phyloP scores from a whole-genome alignment of 2,888 invertebrate species.

The Melanargia galathea region DNA sequence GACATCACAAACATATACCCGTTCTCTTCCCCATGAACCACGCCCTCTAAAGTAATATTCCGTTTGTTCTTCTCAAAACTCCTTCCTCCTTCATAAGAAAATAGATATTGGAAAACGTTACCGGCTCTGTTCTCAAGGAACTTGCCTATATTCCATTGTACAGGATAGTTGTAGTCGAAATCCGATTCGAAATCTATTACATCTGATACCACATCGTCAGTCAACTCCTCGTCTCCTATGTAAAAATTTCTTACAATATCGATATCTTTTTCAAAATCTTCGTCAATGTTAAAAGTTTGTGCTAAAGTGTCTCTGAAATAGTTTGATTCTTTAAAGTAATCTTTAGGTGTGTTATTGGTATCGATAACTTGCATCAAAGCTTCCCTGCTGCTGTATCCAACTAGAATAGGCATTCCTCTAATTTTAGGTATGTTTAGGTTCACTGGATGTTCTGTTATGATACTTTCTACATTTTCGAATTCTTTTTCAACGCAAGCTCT shows the following conservation, averaged over 20 bases:
- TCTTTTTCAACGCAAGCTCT: conserved; percentile 54
- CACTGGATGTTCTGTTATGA: conserved; percentile 50
- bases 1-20: conserved; percentile 57
- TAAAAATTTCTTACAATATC: conserved; percentile 52
- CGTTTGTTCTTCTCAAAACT: conserved; percentile 42
- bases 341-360: conserved; percentile 34
- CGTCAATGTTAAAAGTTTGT: conserved; percentile 45
- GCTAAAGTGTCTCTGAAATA: conserved; percentile 37
- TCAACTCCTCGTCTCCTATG: conserved; percentile 51
- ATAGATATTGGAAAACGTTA: conserved; percentile 57
- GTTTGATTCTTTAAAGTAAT: conserved; percentile 38
- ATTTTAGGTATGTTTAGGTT: conserved; percentile 49
- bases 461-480: conserved; percentile 40
- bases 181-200: conserved; percentile 57
- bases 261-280: conserved; percentile 44
- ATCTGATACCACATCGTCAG: conserved; percentile 39
- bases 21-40: conserved; percentile 58
- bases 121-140: conserved; percentile 37
- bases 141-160: conserved; percentile 49
- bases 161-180: conserved; percentile 52
- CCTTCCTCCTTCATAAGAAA: conserved; percentile 54
- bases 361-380: conserved; percentile 37
- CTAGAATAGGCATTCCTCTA: conserved; percentile 51
- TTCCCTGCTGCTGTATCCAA: conserved; percentile 59
- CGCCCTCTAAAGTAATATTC: conserved; percentile 47